Evolutionary conservation across 2,888 invertebrate species (phyloP).

Genomic region (Polietes domitor): DNA sequence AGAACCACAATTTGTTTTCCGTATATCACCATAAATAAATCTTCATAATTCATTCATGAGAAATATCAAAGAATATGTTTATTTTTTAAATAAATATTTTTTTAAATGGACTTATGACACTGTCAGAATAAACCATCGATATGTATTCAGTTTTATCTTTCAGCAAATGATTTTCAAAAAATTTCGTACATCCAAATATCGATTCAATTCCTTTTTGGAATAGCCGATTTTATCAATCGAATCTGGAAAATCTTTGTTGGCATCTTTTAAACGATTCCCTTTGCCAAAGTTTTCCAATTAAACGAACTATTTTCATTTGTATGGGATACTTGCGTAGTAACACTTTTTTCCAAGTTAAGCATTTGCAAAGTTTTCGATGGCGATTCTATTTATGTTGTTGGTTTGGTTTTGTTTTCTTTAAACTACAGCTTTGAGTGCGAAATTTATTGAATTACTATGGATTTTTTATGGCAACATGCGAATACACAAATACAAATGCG

Average conservation of each 20-base stretch:
- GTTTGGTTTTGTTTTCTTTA: constrained; percentile 54
- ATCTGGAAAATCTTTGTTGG: background rate
- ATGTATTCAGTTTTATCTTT: too few relatives aligned
- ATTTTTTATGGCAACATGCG: constrained; percentile 49
- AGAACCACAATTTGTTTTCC: too few relatives aligned
- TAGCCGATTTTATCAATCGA: background rate
- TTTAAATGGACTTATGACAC: too few relatives aligned
- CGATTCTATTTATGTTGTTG: constrained; percentile 37
- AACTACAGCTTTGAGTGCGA: constrained; percentile 45
- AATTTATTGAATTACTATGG: constrained; percentile 62
- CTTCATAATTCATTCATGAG: too few relatives aligned
- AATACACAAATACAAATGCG: constrained; percentile 6
- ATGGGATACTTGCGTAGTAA: constrained; percentile 14
- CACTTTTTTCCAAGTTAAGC: constrained; percentile 48
- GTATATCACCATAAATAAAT: too few relatives aligned
- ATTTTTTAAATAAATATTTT: too few relatives aligned
- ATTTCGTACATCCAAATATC: background rate
- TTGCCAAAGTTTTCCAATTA: constrained; percentile 70
- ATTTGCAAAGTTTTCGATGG: constrained; percentile 56
- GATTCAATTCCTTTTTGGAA: background rate
- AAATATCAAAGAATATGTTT: too few relatives aligned
- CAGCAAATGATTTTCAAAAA: background rate
- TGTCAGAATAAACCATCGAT: too few relatives aligned
- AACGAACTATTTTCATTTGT: constrained; percentile 60
- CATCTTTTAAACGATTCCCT: background rate